Base-by-base conservation (phyloP, 1,140 invertebrate species). In the Diachasma alloeum region DNA sequence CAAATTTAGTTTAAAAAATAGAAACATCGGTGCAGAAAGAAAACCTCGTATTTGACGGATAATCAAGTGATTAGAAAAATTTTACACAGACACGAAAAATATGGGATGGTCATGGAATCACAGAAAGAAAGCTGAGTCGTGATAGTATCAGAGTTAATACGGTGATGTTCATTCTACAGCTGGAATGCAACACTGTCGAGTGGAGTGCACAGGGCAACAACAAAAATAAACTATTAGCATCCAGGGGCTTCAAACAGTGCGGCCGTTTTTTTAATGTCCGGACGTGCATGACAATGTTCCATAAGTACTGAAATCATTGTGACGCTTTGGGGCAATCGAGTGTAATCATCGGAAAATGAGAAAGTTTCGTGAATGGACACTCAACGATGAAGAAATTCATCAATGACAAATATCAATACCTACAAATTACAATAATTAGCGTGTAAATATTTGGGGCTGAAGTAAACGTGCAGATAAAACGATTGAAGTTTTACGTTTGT, bases 41-140 rank as follows among this genome's bases (percentile, higher is more conserved):
- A 2, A 8, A 63, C 11, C 6, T 53, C n/a, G n/a, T 15, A 19
- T 19, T 53, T 53, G 17, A 13, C 15, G 59, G 59, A 63, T 24
- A 19, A 63, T 72, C n/a, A 4, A 72, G 69, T 72, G 39, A 42
- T 19, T 36, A 19, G 68, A 42, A 56, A 48, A 76, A 76, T 72
- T 66, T 24, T 42, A 48, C 13, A 78, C 71, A 71, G 36, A 31
- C 46, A 48, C 48, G 53, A n/a, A 67, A 83, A 86, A 84, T 86
- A 87, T 90, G 88, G 88, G 81, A 90, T 89, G 88, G 87, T 90
- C 88, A 82, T 90, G 88, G 87, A 90, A 90, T 86, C 88, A 89
- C 82, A 86, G 88, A 79, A 89, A 90, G 83, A 89, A 90, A 90
- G 83, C 44, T 77, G 53, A 75, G 70, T 70, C 72, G 76, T 72